A percentile compares a stretch with the other conserved stretches of the same genome.
These are phyloP conservation scores for Pogonomyrmex californicus DNA, from an alignment of 1,140 invertebrate genomes.

Conservation along the genomic window DNA sequence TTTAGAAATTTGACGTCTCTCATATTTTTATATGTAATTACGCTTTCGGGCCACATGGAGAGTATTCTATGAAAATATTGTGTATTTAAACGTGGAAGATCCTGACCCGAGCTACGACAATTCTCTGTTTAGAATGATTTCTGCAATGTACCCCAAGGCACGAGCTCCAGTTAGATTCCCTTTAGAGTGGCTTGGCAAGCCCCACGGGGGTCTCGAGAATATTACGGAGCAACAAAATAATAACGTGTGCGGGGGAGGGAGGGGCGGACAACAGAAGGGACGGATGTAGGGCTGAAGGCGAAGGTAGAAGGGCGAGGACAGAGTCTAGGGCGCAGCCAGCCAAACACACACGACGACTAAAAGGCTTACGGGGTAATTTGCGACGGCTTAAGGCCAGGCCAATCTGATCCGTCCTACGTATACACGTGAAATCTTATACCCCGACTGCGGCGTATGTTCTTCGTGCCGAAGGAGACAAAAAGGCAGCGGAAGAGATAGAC, in stretches of 20 bases:
- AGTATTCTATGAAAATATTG: neutral
- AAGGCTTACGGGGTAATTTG: constrained; percentile 85
- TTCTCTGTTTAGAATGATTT: constrained; percentile 70
- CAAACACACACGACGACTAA: constrained; percentile 82
- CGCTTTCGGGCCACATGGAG: neutral
- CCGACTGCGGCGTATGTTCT: constrained; percentile 67
- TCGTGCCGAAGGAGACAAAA: constrained; percentile 63
- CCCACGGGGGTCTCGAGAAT: constrained; percentile 77
- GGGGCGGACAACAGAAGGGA: constrained; percentile 50
- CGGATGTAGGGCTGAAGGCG: constrained; percentile 24
- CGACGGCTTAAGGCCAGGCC: constrained; percentile 83
- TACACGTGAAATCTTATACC: constrained; percentile 84
- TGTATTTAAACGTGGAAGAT: neutral
- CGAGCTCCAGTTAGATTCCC: constrained; percentile 72
- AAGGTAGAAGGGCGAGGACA: constrained; percentile 34
- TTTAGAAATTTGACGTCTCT: neutral
- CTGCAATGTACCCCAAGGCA: constrained; percentile 60
- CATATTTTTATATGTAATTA: neutral
- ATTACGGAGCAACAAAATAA: constrained; percentile 81
- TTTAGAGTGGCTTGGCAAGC: constrained; percentile 79
- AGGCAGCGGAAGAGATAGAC: constrained; percentile 63
- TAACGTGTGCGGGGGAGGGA: constrained; percentile 67
- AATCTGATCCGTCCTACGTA: constrained; percentile 81
- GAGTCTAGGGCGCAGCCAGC: constrained; percentile 76
- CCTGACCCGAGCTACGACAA: constrained; percentile 41